Base-by-base conservation (phyloP, 1,140 invertebrate genomes). In the Lineus longissimus region DNA sequence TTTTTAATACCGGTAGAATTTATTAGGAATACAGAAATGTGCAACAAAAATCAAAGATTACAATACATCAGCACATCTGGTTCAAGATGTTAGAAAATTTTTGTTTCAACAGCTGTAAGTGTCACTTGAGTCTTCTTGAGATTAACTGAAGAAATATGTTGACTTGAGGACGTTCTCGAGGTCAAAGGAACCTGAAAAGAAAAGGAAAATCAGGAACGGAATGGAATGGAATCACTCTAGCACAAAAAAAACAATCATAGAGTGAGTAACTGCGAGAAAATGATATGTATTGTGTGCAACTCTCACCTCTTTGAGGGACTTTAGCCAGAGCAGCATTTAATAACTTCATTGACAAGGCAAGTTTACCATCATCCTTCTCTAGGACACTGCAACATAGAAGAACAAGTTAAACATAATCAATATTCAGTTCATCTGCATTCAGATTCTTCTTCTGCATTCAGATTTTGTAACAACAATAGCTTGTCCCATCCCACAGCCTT, bases 121-220 rank as follows among this genome's bases (percentile, higher is more conserved):
- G 51, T 13, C 22, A 33, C 4, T 36, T n/a, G n/a, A n/a, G n/a
- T n/a, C n/a, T 4, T 51, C 17, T 57, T 29, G 40, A 23, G 19
- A 41, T 73, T 60, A 82, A 57, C 80, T 81, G 70, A 82, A 82
- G 74, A 82, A 82, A 64, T 80, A 82, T 9, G 73, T 75, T n/a
- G 81, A 82, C 15, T 77, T 64, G 22, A 76, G 40, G 22, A 82
- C 74, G 65, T 75, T 72, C 1, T 73, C 62, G 30, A 82, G 62
- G 47, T 81, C 73, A 72, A 82, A 81, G 27, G 57, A 59, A 47
- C 80, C 80, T 81, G 62, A 58, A 70, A 73, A 57, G 23, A 65
- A 64, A 60, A 62, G 61, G 13, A 36, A n/a, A n/a, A n/a, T n/a
- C n/a, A n/a, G n/a, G n/a, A n/a, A n/a, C n/a, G n/a, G n/a, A n/a